phyloP scores from a whole-genome alignment of 2,888 invertebrate species.

The Hyalella azteca region DNA sequence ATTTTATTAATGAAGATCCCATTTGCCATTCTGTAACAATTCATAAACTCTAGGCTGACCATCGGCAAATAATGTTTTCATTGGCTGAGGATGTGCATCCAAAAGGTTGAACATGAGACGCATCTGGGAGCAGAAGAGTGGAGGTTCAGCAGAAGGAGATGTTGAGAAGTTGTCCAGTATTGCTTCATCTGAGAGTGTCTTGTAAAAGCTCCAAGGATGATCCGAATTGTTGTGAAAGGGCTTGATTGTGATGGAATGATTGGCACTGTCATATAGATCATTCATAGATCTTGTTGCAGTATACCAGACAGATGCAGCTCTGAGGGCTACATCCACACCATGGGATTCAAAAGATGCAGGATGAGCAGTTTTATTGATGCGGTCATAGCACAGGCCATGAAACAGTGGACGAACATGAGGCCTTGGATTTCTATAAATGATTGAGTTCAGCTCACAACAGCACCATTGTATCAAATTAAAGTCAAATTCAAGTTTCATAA shows the following conservation, averaged over 20 bases:
- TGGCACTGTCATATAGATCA: constrained; percentile 47
- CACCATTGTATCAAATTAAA: constrained; percentile 50
- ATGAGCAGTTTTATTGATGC: constrained; percentile 38
- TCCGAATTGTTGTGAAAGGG: constrained; percentile 46
- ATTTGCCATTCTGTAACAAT: constrained; percentile 11
- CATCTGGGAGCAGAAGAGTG: constrained; percentile 46
- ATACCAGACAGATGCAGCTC: constrained; percentile 49
- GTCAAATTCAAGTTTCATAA: constrained; percentile 35
- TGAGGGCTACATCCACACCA: constrained; percentile 42
- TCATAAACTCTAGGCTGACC: constrained; percentile 38
- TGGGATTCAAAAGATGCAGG: constrained; percentile 52
- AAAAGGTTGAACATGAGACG: constrained; percentile 45
- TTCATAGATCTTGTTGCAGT: not conserved
- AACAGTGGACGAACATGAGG: constrained; percentile 42
- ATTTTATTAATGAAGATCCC: constrained; percentile 5
- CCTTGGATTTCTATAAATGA: not conserved
- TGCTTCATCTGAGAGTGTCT: constrained; percentile 43
- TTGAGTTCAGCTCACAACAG: constrained; percentile 47
- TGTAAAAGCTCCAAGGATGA: constrained; percentile 41
- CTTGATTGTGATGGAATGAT: constrained; percentile 46
- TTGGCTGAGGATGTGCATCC: constrained; percentile 44
- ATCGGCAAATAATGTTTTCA: constrained; percentile 41
- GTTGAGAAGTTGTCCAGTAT: constrained; percentile 53
- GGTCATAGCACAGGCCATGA: constrained; percentile 48
- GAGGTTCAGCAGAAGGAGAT: constrained; percentile 55